These are phyloP conservation scores for Ursus arctos DNA, from an alignment of 2,113 vertebrate species.

Conservation along the genomic window DNA sequence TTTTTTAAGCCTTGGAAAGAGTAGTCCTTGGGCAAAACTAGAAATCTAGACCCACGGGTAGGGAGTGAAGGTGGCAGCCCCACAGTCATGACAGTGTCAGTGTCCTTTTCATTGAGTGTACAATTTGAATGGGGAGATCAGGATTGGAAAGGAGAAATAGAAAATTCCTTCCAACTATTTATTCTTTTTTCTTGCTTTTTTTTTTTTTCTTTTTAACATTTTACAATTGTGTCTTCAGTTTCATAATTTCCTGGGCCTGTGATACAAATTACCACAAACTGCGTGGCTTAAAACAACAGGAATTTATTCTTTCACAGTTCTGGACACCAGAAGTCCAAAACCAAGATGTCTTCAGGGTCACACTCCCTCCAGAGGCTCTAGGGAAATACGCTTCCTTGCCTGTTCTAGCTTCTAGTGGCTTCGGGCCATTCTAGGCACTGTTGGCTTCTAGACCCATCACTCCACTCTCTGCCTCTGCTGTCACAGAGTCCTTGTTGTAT, in stretches of 20 bases:
- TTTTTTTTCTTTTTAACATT: not conserved
- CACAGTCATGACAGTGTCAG: not conserved
- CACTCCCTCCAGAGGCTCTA: not conserved
- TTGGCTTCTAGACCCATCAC: rapidly evolving
- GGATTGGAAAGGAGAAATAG: not conserved
- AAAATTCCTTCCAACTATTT: not conserved
- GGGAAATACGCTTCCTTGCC: not conserved
- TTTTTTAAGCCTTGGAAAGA: slow-evolving; percentile 24
- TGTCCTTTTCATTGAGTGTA: not conserved
- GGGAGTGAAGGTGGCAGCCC: rapidly evolving
- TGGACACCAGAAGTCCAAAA: not conserved
- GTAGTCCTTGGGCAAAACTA: not conserved
- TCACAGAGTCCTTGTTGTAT: rapidly evolving
- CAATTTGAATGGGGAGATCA: not conserved
- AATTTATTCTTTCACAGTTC: not conserved
- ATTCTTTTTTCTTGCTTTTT: not conserved
- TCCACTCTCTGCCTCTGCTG: not conserved
- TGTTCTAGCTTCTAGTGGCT: not conserved
- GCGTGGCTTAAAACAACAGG: not conserved
- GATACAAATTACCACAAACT: not conserved
- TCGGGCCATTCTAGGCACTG: not conserved
- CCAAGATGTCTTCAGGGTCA: not conserved
- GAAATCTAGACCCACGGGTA: not conserved
- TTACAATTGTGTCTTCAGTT: not conserved
- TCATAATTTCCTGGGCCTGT: not conserved